These are phyloP conservation scores for Ichneumon xanthorius DNA, from an alignment of 2,888 invertebrate species.

Conservation along the genomic window DNA sequence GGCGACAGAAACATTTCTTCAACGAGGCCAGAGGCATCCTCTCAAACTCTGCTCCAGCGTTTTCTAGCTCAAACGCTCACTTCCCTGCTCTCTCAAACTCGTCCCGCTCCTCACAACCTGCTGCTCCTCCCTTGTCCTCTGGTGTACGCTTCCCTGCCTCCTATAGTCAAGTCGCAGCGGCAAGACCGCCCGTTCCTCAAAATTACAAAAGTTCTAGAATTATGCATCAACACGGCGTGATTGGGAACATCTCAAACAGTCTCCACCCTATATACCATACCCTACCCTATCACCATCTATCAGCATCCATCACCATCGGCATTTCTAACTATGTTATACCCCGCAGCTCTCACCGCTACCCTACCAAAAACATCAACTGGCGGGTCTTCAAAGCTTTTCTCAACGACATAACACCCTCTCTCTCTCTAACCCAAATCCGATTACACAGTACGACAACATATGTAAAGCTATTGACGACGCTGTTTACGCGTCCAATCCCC, in stretches of 20 bases:
- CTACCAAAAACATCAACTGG: slow-evolving; percentile 24
- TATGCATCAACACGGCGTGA: too few species aligned
- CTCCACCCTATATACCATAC: too few species aligned
- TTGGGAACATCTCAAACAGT: too few species aligned
- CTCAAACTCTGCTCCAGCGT: not conserved
- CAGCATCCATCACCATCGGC: not conserved
- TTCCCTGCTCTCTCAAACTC: not conserved
- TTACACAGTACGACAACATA: not conserved
- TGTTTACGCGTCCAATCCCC: not conserved
- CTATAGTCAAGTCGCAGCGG: not conserved
- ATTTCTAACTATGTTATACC: not conserved
- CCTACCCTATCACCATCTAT: slow-evolving; percentile 21
- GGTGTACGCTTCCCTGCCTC: not conserved
- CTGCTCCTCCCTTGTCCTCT: too few species aligned
- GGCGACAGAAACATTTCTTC: slow-evolving; percentile 25
- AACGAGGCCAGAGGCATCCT: slow-evolving; percentile 5
- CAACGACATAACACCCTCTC: not conserved
- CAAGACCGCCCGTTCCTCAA: too few species aligned
- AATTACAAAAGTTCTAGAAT: too few species aligned
- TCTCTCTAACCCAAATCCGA: not conserved
- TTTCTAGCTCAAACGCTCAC: not conserved
- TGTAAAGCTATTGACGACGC: not conserved
- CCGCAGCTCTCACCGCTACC: not conserved
- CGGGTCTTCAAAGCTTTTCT: not conserved
- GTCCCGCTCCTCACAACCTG: not conserved